Base-by-base conservation (phyloP, 1,140 invertebrate genomes). In the Battus philenor region DNA sequence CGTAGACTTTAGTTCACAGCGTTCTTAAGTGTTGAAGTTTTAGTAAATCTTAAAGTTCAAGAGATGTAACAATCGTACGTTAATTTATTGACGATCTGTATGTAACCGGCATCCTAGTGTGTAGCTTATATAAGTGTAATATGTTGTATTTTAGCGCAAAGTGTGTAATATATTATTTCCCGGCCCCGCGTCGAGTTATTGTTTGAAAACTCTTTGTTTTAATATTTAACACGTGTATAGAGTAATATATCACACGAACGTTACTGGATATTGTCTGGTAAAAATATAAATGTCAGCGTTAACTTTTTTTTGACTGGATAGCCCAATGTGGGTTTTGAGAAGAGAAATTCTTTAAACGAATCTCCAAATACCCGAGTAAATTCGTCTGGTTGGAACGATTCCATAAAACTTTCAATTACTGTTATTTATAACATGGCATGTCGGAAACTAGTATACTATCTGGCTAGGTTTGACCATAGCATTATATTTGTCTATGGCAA, bases 111-210 rank as follows among this genome's bases (percentile, higher is more conserved):
- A 47, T 54, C 48, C 59, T 79, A 75, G 66, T 58, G 52, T 57
- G 52, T 72, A 79, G 69, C 64, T 72, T 70, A 62, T 68, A 59
- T 81, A 82, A 79, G 73, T 78, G 72, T 78, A 79, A 68, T 73
- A 66, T 69, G 68, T 72, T 79, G 59, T 76, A 76, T 67, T 72
- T 61, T 80, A 82, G 70, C 69, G 68, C 71, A 78, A 78, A 77
- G 63, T 60, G 60, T 80, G 63, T 75, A 75, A 73, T 74, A 77
- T 78, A 75, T 69, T 50, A 58, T 50, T 55, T 63, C 67, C n/a
- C 60, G 57, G 58, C 53, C 65, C 38, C 56, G 8, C 7, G 36
- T 53, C 46, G 49, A 52, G 36, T 60, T 62, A 65, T 60, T 62
- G 56, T 67, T 72, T 72, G 47, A 63, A 66, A 50, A 36, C 34